Conservation (phyloP, 2,888 invertebrate species). For the Lymantria monacha region DNA sequence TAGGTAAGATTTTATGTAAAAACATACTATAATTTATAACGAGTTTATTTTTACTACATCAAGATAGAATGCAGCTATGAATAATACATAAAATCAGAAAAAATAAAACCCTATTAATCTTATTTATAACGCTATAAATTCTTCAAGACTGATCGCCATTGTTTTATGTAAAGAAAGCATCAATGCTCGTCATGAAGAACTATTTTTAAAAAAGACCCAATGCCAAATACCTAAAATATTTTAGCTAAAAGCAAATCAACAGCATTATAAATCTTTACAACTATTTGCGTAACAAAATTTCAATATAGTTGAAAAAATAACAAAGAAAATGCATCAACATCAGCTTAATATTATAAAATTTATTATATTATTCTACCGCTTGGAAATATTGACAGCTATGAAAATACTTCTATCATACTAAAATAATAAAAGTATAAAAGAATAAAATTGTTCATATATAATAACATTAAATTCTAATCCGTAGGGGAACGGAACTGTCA, state of each 20-base stretch:
- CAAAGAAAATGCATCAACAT: neutral
- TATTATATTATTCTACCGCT: neutral
- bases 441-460: too few species aligned
- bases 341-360: neutral
- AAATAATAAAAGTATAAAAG: too few species aligned
- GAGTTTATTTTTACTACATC: constrained; percentile 14
- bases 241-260: neutral
- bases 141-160: constrained; percentile 8
- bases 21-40: neutral
- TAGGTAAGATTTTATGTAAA: constrained; percentile 11
- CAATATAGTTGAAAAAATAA: neutral
- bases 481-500: too few species aligned
- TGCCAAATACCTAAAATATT: neutral
- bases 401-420: neutral
- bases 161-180: constrained; percentile 13
- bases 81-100: constrained; percentile 11
- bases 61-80: constrained; percentile 13
- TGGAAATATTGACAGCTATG: neutral
- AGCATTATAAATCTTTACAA: constrained; percentile 5
- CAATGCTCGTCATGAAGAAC: constrained; percentile 4
- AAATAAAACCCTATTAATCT: constrained; percentile 15
- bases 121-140: constrained; percentile 17
- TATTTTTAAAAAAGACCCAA: neutral
- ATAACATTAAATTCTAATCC: too few species aligned
- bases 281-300: neutral